Percentiles rank a stretch among this genome's conserved stretches.
phyloP scores from a whole-genome alignment of 2,797 vertebrate species.

The Pteronotus mesoamericanus region DNA sequence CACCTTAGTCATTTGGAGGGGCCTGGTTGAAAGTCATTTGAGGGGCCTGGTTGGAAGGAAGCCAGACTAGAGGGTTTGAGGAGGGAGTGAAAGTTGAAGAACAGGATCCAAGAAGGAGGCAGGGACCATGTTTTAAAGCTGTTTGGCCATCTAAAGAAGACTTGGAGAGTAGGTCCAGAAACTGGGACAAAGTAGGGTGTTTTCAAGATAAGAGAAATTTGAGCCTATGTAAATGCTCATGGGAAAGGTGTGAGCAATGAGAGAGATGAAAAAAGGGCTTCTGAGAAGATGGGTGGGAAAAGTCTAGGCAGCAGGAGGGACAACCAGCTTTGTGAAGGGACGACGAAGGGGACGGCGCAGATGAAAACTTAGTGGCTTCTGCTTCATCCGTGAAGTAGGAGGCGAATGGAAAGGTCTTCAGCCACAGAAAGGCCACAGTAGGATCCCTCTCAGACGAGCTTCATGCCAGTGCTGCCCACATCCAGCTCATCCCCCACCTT shows the following conservation, averaged over 20 bases:
- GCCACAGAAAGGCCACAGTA: not conserved
- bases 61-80: not conserved
- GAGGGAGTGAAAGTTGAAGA: not conserved
- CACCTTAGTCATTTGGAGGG: not conserved
- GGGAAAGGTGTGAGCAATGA: not conserved
- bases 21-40: not conserved
- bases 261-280: not conserved
- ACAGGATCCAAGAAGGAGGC: not conserved
- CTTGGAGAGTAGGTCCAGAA: not conserved
- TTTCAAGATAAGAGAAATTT: not conserved
- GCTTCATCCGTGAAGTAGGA: not conserved
- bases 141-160: not conserved
- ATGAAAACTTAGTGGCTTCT: not conserved
- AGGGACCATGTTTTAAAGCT: not conserved
- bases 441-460: not conserved
- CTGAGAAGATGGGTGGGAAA: not conserved
- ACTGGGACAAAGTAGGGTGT: not conserved
- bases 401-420: rapidly evolving
- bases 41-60: not conserved
- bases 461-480: not conserved
- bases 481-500: not conserved
- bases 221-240: not conserved
- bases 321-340: not conserved
- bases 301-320: not conserved
- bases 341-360: not conserved